Base-by-base conservation (phyloP, 2,797 vertebrate genomes). In the Coregonus ussuriensis region DNA sequence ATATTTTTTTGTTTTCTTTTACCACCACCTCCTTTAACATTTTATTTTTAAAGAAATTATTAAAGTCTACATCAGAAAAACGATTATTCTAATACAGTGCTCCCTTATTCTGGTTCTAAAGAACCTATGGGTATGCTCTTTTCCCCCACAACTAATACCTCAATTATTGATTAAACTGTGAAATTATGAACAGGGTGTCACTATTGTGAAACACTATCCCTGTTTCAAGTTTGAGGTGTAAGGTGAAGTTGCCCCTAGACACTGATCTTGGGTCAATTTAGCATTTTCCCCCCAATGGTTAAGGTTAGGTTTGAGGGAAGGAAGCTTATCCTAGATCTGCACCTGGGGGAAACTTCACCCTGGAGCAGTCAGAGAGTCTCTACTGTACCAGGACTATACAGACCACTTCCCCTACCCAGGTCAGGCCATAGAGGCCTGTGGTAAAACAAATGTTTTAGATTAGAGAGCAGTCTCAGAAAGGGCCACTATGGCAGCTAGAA, bases 21-120 rank as follows among this genome's bases (percentile, higher is more conserved):
- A 92, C 93, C 95, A 95, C 94, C 93, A 91, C 92, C 91, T 95
- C 91, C 91, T 95, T 90, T 92, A 93, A 93, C 90, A 78, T 93
- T 94, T 93, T 91, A 89, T 93, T 95, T 95, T 95, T 93, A 91
- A 95, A 93, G 83, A 93, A 95, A 63, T 95, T 94, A 94, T 91
- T 91, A 92, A 89, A 90, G 76, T 92, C 89, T 91, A 94, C 91
- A 90, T 71, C 59, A 88, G 91, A 89, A 91, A 88, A 83, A 88
- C 84, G 85, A 83, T 83, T 79, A 90, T 93, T 91, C 89, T 93
- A 93, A 88, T 59, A 41, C 33, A 62, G n/a, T 63, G 54, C 56
- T 74, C 56, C 72, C 47, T 56, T 62, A 62, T 14, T 74, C 11
- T 74, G 72, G 72, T 21, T 74, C 31, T 25, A 4, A 33, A 56